Evolutionary conservation across 1,140 invertebrate species (phyloP).

Genomic region (Helicoverpa zea): DNA sequence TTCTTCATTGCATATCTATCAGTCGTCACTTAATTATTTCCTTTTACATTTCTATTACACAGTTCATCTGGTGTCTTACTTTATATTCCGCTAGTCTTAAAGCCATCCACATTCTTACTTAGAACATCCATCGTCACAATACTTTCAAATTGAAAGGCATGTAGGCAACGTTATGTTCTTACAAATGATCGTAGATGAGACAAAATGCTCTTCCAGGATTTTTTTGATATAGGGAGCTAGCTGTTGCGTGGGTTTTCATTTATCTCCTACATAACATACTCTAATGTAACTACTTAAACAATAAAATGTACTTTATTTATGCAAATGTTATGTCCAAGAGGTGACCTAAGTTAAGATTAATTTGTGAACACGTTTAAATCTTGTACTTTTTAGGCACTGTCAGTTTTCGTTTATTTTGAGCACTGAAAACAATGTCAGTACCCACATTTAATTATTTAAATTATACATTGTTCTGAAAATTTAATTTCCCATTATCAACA

Average conservation of each 20-base stretch:
- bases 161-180: too few species aligned
- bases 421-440: conserved; percentile 1
- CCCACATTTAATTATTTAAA: conserved; percentile 20
- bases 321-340: not conserved
- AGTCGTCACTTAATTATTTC: too few species aligned
- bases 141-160: too few species aligned
- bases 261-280: not conserved
- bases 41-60: too few species aligned
- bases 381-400: not conserved
- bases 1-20: too few species aligned
- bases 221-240: conserved; percentile 10
- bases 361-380: not conserved
- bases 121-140: too few species aligned
- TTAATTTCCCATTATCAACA: not conserved
- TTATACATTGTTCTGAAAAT: conserved; percentile 14
- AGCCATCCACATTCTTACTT: too few species aligned
- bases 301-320: not conserved
- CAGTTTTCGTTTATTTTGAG: not conserved
- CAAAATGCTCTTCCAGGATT: conserved; percentile 74
- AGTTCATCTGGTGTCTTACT: too few species aligned
- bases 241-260: not conserved
- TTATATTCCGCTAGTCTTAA: too few species aligned
- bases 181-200: not conserved
- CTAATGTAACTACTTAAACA: not conserved
- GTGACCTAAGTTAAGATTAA: not conserved